phyloP scores from a whole-genome alignment of 1,140 invertebrate species.

The Drosophila ohnishii region DNA sequence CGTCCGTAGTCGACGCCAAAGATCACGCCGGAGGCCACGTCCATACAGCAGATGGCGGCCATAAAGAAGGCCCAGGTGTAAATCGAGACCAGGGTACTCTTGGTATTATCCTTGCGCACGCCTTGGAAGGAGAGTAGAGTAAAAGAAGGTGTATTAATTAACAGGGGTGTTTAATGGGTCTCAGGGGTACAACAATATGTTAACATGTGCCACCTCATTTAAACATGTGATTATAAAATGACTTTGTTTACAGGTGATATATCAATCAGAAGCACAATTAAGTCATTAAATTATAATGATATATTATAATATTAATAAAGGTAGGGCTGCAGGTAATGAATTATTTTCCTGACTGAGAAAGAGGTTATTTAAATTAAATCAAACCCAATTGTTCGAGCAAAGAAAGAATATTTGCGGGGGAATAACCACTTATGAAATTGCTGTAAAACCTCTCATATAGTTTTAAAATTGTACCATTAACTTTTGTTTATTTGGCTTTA shows the following conservation, averaged over 20 bases:
- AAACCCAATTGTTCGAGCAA: too few species aligned
- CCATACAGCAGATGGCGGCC: slow-evolving; percentile 68
- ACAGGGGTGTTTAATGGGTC: not conserved
- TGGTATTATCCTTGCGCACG: slow-evolving; percentile 62
- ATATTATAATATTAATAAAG: not conserved
- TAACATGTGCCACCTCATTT: not conserved
- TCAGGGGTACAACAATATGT: not conserved
- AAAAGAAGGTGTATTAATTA: not conserved
- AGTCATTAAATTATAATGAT: slow-evolving; percentile 12
- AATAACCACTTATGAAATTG: slow-evolving; percentile 35
- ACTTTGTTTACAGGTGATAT: slow-evolving; percentile 15
- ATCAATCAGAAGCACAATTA: slow-evolving; percentile 23
- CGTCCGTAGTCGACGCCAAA: slow-evolving; percentile 73
- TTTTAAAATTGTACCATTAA: slow-evolving; percentile 28
- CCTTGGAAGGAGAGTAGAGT: slow-evolving; percentile 28
- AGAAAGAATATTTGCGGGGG: not conserved
- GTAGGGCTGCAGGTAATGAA: not conserved
- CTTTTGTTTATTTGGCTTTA: slow-evolving; percentile 32
- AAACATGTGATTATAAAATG: slow-evolving; percentile 24
- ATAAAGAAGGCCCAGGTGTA: slow-evolving; percentile 69
- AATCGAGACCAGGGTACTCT: slow-evolving; percentile 45
- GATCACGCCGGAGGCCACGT: slow-evolving; percentile 74
- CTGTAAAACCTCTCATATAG: slow-evolving; percentile 27
- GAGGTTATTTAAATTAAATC: not conserved
- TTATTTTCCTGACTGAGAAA: not conserved